Conservation (phyloP, 1,140 invertebrate species). For the Matsumurasca onukii region DNA sequence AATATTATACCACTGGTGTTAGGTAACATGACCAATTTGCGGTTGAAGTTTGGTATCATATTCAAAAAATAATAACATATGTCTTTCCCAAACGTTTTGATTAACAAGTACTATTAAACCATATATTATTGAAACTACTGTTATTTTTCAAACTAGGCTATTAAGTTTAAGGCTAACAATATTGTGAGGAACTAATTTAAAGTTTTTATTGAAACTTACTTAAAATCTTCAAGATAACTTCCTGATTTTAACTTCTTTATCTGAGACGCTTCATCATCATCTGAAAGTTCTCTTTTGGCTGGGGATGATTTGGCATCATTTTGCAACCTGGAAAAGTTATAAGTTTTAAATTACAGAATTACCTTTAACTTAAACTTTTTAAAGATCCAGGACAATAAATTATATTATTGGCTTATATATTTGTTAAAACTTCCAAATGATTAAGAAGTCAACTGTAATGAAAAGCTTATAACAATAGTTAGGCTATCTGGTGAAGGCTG, state of each 20-base stretch:
- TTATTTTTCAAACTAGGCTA: neutral
- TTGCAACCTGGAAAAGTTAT: too few relatives aligned
- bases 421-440: neutral
- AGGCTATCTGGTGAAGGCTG: neutral
- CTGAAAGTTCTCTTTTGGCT: conserved; percentile 43
- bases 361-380: too few relatives aligned
- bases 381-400: neutral
- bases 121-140: neutral
- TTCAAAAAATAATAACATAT: too few relatives aligned
- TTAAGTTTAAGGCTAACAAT: conserved; percentile 1
- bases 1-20: too few relatives aligned
- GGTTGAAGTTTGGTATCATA: too few relatives aligned
- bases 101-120: too few relatives aligned
- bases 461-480: neutral
- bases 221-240: conserved; percentile 46
- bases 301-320: conserved; percentile 20
- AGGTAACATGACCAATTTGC: too few relatives aligned
- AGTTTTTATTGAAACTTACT: conserved; percentile 4
- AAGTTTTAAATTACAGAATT: too few relatives aligned
- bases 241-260: conserved; percentile 45
- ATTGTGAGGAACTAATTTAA: neutral
- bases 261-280: conserved; percentile 38
- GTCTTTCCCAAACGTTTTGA: too few relatives aligned
- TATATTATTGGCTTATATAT: neutral
- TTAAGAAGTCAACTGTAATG: neutral